Evolutionary conservation across 53 echinoderm and acorn worm species (phyloP), one percentile per base, ranked within the genome.

Genomic region (Crossaster papposus): DNA sequence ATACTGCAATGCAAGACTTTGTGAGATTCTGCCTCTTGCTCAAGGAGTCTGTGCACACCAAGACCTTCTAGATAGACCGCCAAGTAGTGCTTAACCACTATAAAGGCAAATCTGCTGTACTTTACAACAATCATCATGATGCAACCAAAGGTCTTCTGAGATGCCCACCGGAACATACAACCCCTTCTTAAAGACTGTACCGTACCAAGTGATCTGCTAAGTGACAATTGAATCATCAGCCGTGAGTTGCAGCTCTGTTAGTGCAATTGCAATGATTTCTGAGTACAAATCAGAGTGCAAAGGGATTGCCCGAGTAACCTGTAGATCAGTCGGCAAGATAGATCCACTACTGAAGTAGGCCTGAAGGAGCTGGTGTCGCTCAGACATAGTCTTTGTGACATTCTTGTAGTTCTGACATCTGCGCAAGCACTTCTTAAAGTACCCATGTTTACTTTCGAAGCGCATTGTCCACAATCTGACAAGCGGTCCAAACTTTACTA

Each of bases 381-480:
- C 88, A 31, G 62, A 58, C 58, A 88, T 28, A 1, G 78, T 77
- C 17, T 77, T 77, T 6, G 88, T 88, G 58, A 88, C 88, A 88
- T 88, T 88, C 32, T 88, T 88, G 77, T 36, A 76, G 78, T 88
- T 88, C 35, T 88, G 88, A 32, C 88, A 77, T 3, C 14, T 54
- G 15, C 38, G 64, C 14, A 64, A 58, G 64, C 88, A 88, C 77
- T 78, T 88, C 44, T 93, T 93, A 24, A 90, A 93, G 37, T 90
- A 94, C 1, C 34, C 50, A 80, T 94, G 94, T 54, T 94, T 94
- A 28, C 86, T 86, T 86, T 94, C 92, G 50, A 94, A 92, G 0
- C 92, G 51, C 92, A 94, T 75, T 24, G 94, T 92, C 94, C 94
- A 94, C 11, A 91, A 12, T 75, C 92, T 79, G 17, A 94, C 92